These are phyloP conservation scores for Hestina assimilis DNA, from an alignment of 1,140 invertebrate species.

Conservation along the genomic window DNA sequence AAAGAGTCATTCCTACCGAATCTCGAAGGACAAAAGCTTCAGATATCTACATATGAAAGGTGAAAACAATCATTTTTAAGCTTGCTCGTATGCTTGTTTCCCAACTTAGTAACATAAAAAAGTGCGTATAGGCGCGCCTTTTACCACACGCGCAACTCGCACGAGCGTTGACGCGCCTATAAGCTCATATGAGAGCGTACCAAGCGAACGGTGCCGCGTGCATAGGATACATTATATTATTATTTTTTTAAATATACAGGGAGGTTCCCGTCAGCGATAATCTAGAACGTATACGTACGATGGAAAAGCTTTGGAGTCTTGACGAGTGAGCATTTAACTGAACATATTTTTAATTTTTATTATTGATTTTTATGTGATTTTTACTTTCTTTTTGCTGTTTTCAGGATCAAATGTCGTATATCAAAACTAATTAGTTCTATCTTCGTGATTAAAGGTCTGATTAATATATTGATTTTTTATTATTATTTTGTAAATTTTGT, in stretches of 20 bases:
- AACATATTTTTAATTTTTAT: not conserved
- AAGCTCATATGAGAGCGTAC: no score
- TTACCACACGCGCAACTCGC: no score
- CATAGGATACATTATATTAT: no score
- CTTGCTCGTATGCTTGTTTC: no score
- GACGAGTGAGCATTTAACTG: not conserved
- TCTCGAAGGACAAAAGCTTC: constrained; percentile 11
- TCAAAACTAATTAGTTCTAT: constrained; percentile 17
- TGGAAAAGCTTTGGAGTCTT: not conserved
- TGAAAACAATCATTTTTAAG: no score
- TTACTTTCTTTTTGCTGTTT: not conserved
- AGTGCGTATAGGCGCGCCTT: no score
- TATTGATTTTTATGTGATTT: not conserved
- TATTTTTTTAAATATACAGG: not conserved
- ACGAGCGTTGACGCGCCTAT: no score
- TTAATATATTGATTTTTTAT: not conserved
- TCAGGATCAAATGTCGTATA: constrained; percentile 18
- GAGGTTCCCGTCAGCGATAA: not conserved
- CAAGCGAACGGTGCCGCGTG: no score
- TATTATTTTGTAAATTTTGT: not conserved
- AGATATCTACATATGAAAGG: constrained; percentile 9
- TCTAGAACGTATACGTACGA: not conserved
- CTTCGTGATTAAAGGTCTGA: constrained; percentile 10
- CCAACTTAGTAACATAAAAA: no score
- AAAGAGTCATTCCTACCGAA: constrained; percentile 5